Base-by-base conservation (phyloP, 1,140 invertebrate genomes). In the Planococcus citri region DNA sequence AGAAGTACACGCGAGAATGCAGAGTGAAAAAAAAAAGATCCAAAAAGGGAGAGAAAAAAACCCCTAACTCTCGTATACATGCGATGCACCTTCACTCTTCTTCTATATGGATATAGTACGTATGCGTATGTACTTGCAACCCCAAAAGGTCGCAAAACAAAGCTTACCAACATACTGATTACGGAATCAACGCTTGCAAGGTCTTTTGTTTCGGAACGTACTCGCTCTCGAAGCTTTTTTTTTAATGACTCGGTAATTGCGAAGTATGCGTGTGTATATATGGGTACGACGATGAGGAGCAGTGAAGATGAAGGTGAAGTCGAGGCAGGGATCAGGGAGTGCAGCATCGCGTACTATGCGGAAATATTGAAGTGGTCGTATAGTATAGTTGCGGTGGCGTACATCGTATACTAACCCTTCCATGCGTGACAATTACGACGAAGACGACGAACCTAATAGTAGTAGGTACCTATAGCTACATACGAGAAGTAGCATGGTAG, bases 191-290 rank as follows among this genome's bases (percentile, higher is more conserved):
- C 51, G 51, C 17, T n/a, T 8, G 51, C 17, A 58, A 58, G 29
- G 21, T 22, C 51, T 58, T 58, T 58, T 58, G 51, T 58, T 58
- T 58, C 21, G 4, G 51, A 58, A 58, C 51, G 51, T 58, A 58
- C 51, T 58, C 51, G 17, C 51, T 58, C 51, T 58, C 51, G 17
- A 58, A 58, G 17, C 17, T 22, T 33, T 33, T 33, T 41, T 58
- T 58, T 58, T 58, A 58, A 58, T 58, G 51, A 58, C 51, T 58
- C 21, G 17, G 51, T 58, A 58, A 58, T 58, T 58, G 51, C 51
- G 17, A 58, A 58, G 51, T 58, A 58, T 58, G 51, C 17, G 21
- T 22, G 51, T 58, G 17, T 4, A n/a, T 17, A n/a, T 17, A 58
- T n/a, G 51, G 12, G 29, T 12, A 33, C 29, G 29, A 12, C 29